Conservation (phyloP, 2,113 vertebrate species). For the Stictonetta naevosa region DNA sequence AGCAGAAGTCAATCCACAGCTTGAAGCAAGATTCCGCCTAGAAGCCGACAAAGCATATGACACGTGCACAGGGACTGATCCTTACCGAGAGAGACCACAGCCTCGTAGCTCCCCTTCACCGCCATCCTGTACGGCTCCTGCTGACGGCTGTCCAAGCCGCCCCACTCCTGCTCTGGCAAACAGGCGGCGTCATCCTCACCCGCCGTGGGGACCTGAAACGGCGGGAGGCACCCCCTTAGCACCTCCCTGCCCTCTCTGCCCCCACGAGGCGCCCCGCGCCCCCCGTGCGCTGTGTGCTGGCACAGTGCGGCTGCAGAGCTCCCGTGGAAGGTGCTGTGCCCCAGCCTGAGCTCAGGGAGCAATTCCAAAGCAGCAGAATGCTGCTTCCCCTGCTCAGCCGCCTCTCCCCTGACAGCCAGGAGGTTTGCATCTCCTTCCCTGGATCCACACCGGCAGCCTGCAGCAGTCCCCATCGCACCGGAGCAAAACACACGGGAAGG, state of each 20-base stretch:
- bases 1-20: background rate
- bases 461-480: background rate
- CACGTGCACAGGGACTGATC: rapidly evolving
- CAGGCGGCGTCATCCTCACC: slow-evolving; percentile 34
- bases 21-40: background rate
- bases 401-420: background rate
- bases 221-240: background rate
- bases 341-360: rapidly evolving
- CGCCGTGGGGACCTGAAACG: slow-evolving; percentile 55
- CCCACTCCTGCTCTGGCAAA: slow-evolving; percentile 61
- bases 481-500: background rate
- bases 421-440: background rate
- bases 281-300: rapidly evolving
- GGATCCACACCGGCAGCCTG: background rate
- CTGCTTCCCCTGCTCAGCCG: background rate
- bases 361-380: no score
- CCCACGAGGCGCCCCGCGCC: rapidly evolving
- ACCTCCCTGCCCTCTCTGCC: background rate
- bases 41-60: rapidly evolving
- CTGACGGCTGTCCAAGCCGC: slow-evolving; percentile 44
- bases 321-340: rapidly evolving
- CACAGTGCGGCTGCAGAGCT: rapidly evolving
- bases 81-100: slow-evolving; percentile 66
- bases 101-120: slow-evolving; percentile 49
- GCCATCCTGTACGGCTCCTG: slow-evolving; percentile 65